Conservation (phyloP, 2,797 vertebrate species). For the Peromyscus attwateri region DNA sequence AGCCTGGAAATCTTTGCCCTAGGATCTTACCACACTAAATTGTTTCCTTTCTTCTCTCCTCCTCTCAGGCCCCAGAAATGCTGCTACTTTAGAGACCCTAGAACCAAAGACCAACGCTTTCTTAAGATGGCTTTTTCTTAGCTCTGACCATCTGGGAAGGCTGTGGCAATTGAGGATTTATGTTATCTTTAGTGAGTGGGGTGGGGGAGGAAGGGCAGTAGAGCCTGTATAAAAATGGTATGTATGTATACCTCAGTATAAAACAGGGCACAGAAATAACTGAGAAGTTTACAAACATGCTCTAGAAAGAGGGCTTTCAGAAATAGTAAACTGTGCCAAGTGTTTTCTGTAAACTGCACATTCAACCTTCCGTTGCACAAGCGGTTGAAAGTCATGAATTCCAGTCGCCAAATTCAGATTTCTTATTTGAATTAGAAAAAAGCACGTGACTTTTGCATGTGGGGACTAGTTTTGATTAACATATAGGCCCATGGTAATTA, state of each 20-base stretch:
- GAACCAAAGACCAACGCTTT: conserved; percentile 17
- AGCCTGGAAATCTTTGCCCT: conserved; percentile 33
- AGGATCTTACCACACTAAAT: conserved; percentile 15
- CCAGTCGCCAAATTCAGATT: not conserved
- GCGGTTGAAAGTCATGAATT: not conserved
- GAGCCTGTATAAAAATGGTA: conserved; percentile 82
- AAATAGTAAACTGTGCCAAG: not conserved
- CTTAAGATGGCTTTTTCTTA: conserved; percentile 47
- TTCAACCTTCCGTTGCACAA: not conserved
- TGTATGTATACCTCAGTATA: conserved; percentile 83
- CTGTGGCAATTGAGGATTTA: conserved; percentile 65
- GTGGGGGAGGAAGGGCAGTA: conserved; percentile 81
- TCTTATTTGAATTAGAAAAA: not conserved
- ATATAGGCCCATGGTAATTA: not conserved
- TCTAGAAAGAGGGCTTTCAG: conserved; percentile 24
- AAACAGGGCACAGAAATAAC: conserved; percentile 83
- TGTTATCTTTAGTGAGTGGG: conserved; percentile 84
- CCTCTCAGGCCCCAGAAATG: conserved; percentile 17
- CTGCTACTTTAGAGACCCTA: conserved; percentile 40
- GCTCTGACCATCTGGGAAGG: conserved; percentile 40
- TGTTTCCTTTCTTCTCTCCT: conserved; percentile 11
- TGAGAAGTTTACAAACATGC: conserved; percentile 70
- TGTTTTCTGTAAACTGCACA: not conserved
- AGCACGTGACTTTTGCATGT: not conserved
- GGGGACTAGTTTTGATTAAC: not conserved